A percentile compares a stretch with the other conserved stretches of the same genome.
Conservation (phyloP, 2,888 invertebrate genomes). For the Polydrusus cervinus region DNA sequence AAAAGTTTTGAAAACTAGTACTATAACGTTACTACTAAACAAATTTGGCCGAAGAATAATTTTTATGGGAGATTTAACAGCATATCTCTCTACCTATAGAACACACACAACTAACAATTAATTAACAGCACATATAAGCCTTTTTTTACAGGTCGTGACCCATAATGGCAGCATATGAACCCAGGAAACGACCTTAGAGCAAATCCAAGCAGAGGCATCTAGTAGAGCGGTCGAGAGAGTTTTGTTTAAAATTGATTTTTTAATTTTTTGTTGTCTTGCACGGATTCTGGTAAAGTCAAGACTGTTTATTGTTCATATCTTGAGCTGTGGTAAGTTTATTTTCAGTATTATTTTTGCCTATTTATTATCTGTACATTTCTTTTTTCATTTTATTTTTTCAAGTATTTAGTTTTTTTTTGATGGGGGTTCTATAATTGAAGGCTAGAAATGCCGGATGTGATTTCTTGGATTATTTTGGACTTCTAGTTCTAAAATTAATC, state of each 20-base stretch:
- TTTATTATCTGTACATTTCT: constrained; percentile 1
- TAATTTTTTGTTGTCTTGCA: not conserved
- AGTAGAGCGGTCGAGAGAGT: constrained; percentile 86
- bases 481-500: too few relatives aligned
- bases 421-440: not conserved
- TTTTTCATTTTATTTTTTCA: not conserved
- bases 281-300: not conserved
- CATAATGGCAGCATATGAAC: constrained; percentile 89
- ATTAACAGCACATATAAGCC: constrained; percentile 24
- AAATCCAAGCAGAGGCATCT: constrained; percentile 66
- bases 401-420: not conserved
- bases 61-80: too few relatives aligned
- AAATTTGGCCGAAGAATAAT: too few relatives aligned
- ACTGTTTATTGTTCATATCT: not conserved
- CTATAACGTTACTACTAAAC: too few relatives aligned
- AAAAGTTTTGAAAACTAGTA: too few relatives aligned
- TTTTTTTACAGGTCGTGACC: constrained; percentile 78
- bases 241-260: constrained; percentile 74
- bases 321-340: constrained; percentile 12
- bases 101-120: constrained; percentile 10
- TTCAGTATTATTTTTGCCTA: not conserved
- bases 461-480: too few relatives aligned
- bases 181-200: constrained; percentile 84
- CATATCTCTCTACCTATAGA: not conserved
- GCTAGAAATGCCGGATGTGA: too few relatives aligned